These are phyloP conservation scores for Melanostoma scalare DNA, from an alignment of 2,888 invertebrate genomes.

Conservation along the genomic window DNA sequence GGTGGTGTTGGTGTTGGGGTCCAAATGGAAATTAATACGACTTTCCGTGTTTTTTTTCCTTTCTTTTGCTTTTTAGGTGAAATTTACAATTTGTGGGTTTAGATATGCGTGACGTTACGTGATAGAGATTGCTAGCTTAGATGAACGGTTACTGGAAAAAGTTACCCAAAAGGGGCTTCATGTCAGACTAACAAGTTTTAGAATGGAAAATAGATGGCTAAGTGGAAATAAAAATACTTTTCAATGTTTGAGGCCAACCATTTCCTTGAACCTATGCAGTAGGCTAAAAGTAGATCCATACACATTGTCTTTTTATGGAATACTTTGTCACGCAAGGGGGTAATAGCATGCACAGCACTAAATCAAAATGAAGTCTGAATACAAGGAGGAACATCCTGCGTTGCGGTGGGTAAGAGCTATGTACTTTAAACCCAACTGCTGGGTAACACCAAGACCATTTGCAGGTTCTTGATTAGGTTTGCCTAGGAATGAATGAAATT, in stretches of 20 bases:
- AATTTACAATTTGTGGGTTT: conserved; percentile 59
- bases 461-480: no score
- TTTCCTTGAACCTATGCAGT: conserved; percentile 3
- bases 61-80: conserved; percentile 44
- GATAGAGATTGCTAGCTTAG: conserved; percentile 30
- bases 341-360: no score
- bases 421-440: no score
- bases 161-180: conserved; percentile 7
- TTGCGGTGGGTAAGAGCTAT: no score
- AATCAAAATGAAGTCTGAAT: no score
- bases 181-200: conserved; percentile 33
- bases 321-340: no score
- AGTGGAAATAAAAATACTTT: conserved; percentile 31
- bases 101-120: conserved; percentile 62
- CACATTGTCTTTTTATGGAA: no score
- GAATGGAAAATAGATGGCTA: conserved; percentile 30
- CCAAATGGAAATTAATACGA: conserved; percentile 24
- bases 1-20: conserved; percentile 6
- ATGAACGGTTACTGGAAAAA: conserved; percentile 1
- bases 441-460: no score
- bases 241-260: conserved; percentile 24
- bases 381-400: no score
- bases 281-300: no score
- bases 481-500: no score
- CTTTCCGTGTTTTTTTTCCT: conserved; percentile 3